Evolutionary conservation across 2,888 invertebrate genomes (phyloP).

Genomic region (Aphrophora alni): DNA sequence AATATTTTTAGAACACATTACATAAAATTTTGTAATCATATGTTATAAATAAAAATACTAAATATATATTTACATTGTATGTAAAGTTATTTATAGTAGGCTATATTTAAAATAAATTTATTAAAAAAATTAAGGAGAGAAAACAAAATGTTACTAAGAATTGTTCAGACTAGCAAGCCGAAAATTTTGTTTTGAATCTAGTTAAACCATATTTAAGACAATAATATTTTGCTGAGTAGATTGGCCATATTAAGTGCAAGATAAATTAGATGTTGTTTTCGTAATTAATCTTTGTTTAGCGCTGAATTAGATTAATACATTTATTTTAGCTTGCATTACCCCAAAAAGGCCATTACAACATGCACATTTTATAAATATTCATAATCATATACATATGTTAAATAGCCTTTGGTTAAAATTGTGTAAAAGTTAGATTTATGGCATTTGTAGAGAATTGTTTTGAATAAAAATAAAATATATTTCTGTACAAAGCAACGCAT

Average conservation of each 20-base stretch:
- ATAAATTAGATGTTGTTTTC: not conserved
- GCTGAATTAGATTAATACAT: conserved; percentile 14
- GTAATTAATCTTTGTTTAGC: not conserved
- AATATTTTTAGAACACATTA: no score
- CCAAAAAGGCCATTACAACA: conserved; percentile 28
- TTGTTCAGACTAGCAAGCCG: not conserved
- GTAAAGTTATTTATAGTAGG: no score
- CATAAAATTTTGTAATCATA: no score
- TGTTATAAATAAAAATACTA: no score
- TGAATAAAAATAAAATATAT: conserved; percentile 12
- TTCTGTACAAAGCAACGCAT: conserved; percentile 3
- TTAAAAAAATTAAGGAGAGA: no score
- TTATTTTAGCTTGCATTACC: conserved; percentile 20
- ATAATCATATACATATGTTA: conserved; percentile 28
- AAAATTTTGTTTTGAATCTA: not conserved
- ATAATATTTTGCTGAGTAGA: conserved; percentile 34
- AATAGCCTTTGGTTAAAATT: not conserved
- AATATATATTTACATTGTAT: no score
- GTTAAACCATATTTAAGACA: conserved; percentile 17
- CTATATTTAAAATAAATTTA: no score
- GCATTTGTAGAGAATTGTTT: conserved; percentile 26
- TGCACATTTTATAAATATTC: conserved; percentile 36
- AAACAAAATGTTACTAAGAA: not conserved
- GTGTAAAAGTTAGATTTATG: not conserved
- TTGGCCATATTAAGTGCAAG: not conserved